Evolutionary conservation across 1,140 invertebrate species (phyloP).

Genomic region (Bilobella aurantiaca): DNA sequence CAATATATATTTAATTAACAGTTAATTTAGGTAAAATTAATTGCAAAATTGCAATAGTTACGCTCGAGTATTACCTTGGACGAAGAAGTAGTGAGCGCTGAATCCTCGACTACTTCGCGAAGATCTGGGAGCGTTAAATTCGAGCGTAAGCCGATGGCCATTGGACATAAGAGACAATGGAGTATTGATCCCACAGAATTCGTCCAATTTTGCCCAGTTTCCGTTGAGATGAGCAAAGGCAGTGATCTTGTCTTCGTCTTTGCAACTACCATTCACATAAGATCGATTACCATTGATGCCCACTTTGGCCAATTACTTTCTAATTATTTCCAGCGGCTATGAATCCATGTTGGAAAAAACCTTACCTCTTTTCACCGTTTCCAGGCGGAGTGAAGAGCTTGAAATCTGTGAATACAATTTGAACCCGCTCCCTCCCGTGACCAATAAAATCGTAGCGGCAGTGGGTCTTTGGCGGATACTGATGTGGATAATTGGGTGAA

Average conservation of each 20-base stretch:
- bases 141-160: conserved; percentile 65
- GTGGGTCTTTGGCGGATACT: conserved; percentile 59
- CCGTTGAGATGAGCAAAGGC: conserved; percentile 68
- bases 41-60: too few species aligned
- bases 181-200: conserved; percentile 64
- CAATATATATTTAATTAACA: too few species aligned
- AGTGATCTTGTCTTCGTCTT: conserved; percentile 60
- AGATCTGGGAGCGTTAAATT: conserved; percentile 62
- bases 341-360: too few species aligned
- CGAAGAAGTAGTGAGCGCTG: conserved; percentile 73
- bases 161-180: conserved; percentile 82
- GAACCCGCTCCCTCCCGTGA: conserved; percentile 53
- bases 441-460: conserved; percentile 77
- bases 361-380: conserved; percentile 27
- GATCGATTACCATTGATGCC: too few species aligned
- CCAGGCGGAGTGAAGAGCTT: conserved; percentile 49
- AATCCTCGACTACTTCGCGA: conserved; percentile 68
- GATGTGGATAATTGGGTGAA: conserved; percentile 62
- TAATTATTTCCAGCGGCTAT: too few species aligned
- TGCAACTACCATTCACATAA: conserved; percentile 60
- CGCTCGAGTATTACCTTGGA: conserved; percentile 77
- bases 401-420: conserved; percentile 61
- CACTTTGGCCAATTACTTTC: too few species aligned
- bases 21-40: too few species aligned
- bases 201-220: conserved; percentile 60